Percentiles rank a stretch among this genome's conserved stretches.
phyloP scores from a whole-genome alignment of 2,888 invertebrate genomes.

The Iselma pallidipennis region DNA sequence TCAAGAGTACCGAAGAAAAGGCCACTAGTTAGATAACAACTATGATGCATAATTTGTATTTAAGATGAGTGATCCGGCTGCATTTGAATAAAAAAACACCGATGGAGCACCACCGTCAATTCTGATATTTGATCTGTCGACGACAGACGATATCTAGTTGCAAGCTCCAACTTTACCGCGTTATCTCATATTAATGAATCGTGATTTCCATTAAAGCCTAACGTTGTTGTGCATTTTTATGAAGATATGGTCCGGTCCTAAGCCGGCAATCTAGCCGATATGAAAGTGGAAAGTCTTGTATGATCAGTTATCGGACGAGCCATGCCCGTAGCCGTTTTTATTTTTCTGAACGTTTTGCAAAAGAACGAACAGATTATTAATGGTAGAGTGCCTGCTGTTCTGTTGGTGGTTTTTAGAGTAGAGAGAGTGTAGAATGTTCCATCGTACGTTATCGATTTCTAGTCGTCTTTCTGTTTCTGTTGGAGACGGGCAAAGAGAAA shows the following conservation, averaged over 20 bases:
- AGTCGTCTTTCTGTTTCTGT: constrained; percentile 50
- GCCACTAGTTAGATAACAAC: background rate
- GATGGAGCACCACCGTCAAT: background rate
- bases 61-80: background rate
- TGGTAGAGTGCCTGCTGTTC: constrained; percentile 34
- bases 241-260: constrained; percentile 49
- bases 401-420: constrained; percentile 4
- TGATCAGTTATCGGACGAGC: constrained; percentile 43
- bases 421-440: constrained; percentile 39
- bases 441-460: constrained; percentile 50
- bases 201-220: constrained; percentile 52
- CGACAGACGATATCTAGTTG: background rate
- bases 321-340: background rate
- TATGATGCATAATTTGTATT: background rate
- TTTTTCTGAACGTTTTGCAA: constrained; percentile 36
- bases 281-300: constrained; percentile 53
- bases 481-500: constrained; percentile 65
- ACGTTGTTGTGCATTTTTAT: constrained; percentile 48
- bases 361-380: constrained; percentile 36
- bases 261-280: constrained; percentile 42
- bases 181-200: constrained; percentile 43
- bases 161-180: background rate
- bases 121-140: background rate
- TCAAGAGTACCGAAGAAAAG: background rate
- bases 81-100: background rate